Evolutionary conservation across 2,888 invertebrate genomes (phyloP).

Genomic region (Boloria selene): DNA sequence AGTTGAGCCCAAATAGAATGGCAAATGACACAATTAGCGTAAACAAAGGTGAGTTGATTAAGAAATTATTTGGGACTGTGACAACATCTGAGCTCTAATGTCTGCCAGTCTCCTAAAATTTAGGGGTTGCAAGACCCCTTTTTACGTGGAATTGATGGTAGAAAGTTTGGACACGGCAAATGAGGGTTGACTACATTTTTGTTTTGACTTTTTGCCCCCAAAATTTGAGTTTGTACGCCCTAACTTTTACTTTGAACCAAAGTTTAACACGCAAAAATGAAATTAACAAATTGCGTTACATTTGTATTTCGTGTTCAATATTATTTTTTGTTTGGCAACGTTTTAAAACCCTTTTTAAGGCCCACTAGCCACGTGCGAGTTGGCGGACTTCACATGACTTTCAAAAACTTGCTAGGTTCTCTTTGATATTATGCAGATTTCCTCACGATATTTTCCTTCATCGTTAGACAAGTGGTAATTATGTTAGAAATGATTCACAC

Average conservation of each 20-base stretch:
- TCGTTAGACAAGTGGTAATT: no score
- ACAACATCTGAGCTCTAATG: slow-evolving; percentile 53
- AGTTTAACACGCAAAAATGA: slow-evolving; percentile 12
- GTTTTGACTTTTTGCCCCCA: slow-evolving; percentile 19
- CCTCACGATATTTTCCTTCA: no score
- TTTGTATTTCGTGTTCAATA: slow-evolving; percentile 2
- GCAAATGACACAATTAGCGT: slow-evolving; percentile 64
- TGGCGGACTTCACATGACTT: no score
- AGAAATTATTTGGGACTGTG: slow-evolving; percentile 58
- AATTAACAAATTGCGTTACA: slow-evolving; percentile 16
- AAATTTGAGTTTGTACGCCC: slow-evolving; percentile 8
- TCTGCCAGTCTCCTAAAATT: slow-evolving; percentile 46
- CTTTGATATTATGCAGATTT: no score
- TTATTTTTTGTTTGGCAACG: neutral
- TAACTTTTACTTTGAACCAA: slow-evolving; percentile 14
- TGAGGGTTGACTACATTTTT: slow-evolving; percentile 39
- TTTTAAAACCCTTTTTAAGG: no score
- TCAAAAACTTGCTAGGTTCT: no score
- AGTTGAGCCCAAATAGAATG: slow-evolving; percentile 61
- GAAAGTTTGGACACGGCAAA: slow-evolving; percentile 44
- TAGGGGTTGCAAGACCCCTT: slow-evolving; percentile 46
- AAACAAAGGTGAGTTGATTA: slow-evolving; percentile 72
- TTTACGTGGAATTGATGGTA: slow-evolving; percentile 42
- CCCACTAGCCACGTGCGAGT: no score
- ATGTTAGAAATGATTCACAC: no score